Evolutionary conservation across 2,797 vertebrate species (phyloP), one percentile per base, ranked within the genome.

Genomic region (Echeneis naucrates): DNA sequence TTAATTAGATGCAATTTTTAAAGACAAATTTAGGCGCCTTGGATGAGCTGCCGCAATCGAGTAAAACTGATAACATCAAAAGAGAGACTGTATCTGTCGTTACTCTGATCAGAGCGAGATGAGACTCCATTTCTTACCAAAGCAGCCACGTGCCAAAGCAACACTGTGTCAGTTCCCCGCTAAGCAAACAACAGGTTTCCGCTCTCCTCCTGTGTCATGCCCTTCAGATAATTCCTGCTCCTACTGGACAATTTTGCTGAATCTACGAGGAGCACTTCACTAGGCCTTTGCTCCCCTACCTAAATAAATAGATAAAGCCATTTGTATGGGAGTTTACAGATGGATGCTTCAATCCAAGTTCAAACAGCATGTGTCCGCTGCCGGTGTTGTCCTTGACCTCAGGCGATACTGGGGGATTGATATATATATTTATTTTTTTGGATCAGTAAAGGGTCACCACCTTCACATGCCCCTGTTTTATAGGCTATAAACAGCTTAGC

Each of bases 1-100:
- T 84, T 90, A 88, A 92, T 90, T 88, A 86, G 92, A 90, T 74
- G 51, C 65, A 82, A 80, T 84, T 88, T n/a, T 89, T 84, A 59
- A 58, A 82, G 77, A 82, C 48, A 78, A 47, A 72, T 76, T 75
- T 65, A 55, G 30, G 24, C 9, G 69, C 82, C 88, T 81, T 84
- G 70, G 80, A 84, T 78, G 57, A 83, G 72, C 55, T 69, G 56
- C 30, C 32, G 78, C 72, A 84, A 73, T 72, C 78, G 64, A 86
- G 83, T 64, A 59, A 40, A 83, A 86, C 17, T 64, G 44, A 81
- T 84, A 78, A 77, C 23, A 48, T 65, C 54, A 71, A 63, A 30
- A 75, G 75, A 81, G 81, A 87, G 57, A 68, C 71, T 54, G 52
- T 33, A 60, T 72, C 7, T 50, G 45, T 56, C 59, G 50, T 54